Evolutionary conservation across 2,888 invertebrate genomes (phyloP).

Genomic region (Stictocephala bisonia): DNA sequence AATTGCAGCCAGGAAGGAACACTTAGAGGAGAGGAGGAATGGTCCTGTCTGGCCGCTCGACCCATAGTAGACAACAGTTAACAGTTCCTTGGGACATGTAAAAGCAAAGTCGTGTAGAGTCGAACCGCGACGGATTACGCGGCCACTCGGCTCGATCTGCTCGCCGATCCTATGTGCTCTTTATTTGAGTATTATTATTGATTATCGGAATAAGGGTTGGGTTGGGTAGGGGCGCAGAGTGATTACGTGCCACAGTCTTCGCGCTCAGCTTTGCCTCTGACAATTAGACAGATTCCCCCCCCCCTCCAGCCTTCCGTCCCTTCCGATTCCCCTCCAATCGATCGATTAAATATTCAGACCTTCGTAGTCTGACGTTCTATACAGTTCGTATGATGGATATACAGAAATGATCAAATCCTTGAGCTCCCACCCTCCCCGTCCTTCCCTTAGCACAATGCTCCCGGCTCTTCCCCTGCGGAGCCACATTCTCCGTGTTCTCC

Average conservation of each 20-base stretch:
- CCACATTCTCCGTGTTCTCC: not conserved
- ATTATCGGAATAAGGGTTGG: conserved; percentile 55
- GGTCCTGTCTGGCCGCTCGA: no score
- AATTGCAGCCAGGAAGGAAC: no score
- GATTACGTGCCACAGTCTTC: conserved; percentile 58
- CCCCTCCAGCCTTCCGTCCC: conserved; percentile 48
- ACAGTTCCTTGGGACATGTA: conserved; percentile 20
- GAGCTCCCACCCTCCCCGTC: conserved; percentile 45
- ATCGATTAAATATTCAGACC: conserved; percentile 58
- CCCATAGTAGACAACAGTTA: no score
- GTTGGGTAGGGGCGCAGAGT: conserved; percentile 56
- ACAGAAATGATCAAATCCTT: conserved; percentile 48
- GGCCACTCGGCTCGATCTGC: no score
- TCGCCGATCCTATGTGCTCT: conserved; percentile 50
- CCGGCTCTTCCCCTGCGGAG: not conserved
- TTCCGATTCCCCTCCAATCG: conserved; percentile 53
- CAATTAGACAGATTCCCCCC: conserved; percentile 66
- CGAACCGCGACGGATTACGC: conserved; percentile 13
- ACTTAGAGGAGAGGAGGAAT: no score
- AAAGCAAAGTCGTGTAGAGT: conserved; percentile 23
- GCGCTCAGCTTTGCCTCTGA: conserved; percentile 61
- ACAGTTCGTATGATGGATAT: conserved; percentile 56
- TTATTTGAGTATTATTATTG: conserved; percentile 58
- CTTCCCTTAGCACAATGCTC: conserved; percentile 33
- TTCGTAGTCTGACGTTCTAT: conserved; percentile 48